Conservation (phyloP, 2,113 vertebrate genomes). For the Eclectus roratus region DNA sequence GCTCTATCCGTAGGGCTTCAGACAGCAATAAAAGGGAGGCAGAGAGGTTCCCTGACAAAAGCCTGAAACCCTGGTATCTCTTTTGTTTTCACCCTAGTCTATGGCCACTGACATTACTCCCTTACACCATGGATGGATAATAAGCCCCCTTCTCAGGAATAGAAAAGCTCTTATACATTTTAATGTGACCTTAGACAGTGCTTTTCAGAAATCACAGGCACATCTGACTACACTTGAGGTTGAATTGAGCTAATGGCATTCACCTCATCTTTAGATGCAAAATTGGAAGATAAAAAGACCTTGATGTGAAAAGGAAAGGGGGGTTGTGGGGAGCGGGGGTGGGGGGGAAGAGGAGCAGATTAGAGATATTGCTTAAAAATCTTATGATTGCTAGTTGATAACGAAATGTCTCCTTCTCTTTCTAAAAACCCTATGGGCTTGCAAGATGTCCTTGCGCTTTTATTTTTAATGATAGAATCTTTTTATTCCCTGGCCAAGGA, state of each 20-base stretch:
- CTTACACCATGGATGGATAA: constrained; percentile 78
- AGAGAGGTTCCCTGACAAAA: constrained; percentile 73
- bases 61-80: constrained; percentile 67
- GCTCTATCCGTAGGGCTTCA: constrained; percentile 58
- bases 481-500: constrained; percentile 86
- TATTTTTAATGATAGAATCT: constrained; percentile 91
- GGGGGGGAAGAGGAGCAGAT: constrained; percentile 74
- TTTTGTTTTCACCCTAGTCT: constrained; percentile 79
- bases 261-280: constrained; percentile 87
- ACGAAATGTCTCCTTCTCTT: constrained; percentile 80
- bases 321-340: constrained; percentile 37
- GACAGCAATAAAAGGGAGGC: constrained; percentile 69
- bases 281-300: constrained; percentile 90
- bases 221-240: constrained; percentile 87
- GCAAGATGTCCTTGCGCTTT: constrained; percentile 76
- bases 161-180: constrained; percentile 85
- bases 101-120: constrained; percentile 79
- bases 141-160: constrained; percentile 79
- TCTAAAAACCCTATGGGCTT: constrained; percentile 75
- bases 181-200: constrained; percentile 86
- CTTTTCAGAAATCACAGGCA: constrained; percentile 82
- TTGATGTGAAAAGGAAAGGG: constrained; percentile 79
- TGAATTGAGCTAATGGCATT: constrained; percentile 88
- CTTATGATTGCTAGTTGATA: constrained; percentile 83
- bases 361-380: constrained; percentile 84